Conservation (phyloP, 2,797 vertebrate species). For the Artibeus jamaicensis region DNA sequence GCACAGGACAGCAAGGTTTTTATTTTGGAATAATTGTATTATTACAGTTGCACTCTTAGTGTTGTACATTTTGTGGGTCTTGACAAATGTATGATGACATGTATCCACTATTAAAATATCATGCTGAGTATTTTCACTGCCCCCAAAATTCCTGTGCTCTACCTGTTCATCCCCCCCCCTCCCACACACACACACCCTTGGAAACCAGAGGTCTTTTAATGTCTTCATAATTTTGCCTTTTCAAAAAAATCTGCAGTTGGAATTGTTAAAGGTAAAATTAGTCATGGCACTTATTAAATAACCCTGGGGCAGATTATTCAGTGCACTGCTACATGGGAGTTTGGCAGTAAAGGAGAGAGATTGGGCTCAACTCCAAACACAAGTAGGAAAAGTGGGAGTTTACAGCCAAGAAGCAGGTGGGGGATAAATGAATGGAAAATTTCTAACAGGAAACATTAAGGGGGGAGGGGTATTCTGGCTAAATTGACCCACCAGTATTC, state of each 20-base stretch:
- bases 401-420: not conserved
- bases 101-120: not conserved
- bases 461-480: not conserved
- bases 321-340: not conserved
- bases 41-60: not conserved
- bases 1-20: not conserved
- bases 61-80: not conserved
- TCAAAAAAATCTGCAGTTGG: not conserved
- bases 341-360: not conserved
- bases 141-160: too few species aligned
- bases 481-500: not conserved
- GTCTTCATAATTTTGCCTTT: not conserved
- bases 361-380: not conserved
- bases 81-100: not conserved
- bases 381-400: not conserved
- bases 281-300: not conserved
- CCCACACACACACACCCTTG: not conserved
- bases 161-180: accelerated
- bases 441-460: not conserved
- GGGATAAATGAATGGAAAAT: not conserved
- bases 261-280: not conserved
- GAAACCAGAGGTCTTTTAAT: not conserved
- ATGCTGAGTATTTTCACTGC: not conserved
- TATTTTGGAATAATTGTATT: not conserved
- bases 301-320: not conserved